Conservation (phyloP, 2,797 vertebrate species). For the Rhynchotus rufescens region DNA sequence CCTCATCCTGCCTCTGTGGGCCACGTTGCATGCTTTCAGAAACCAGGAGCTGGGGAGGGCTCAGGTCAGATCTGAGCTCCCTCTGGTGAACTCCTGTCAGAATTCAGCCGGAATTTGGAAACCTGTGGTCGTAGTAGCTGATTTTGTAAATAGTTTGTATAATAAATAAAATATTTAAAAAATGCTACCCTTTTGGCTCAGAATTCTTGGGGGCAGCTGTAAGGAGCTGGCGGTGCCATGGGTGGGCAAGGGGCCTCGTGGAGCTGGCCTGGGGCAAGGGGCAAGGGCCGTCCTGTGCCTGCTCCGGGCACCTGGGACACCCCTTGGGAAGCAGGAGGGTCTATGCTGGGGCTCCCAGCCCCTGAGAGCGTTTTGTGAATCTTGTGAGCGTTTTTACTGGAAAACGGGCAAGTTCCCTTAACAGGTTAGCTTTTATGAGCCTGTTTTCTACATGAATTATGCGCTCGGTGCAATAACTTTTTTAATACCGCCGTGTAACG, state of each 20-base stretch:
- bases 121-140: slow-evolving; percentile 63
- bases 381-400: neutral
- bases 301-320: neutral
- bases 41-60: slow-evolving; percentile 55
- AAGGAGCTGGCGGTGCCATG: neutral
- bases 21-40: slow-evolving; percentile 49
- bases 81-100: slow-evolving; percentile 46
- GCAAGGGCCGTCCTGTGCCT: neutral
- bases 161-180: slow-evolving; percentile 80
- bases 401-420: neutral
- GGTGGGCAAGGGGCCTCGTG: rapidly evolving
- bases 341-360: neutral
- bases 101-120: slow-evolving; percentile 63
- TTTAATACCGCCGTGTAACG: neutral
- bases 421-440: neutral
- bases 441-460: neutral
- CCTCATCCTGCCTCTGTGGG: slow-evolving; percentile 14
- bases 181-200: slow-evolving; percentile 14
- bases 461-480: neutral
- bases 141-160: slow-evolving; percentile 84
- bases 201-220: neutral
- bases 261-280: neutral
- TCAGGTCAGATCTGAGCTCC: slow-evolving; percentile 29
- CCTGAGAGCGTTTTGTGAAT: neutral
- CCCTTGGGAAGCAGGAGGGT: neutral